Evolutionary conservation across 2,888 invertebrate genomes (phyloP).

Genomic region (Cylindroiulus punctatus): DNA sequence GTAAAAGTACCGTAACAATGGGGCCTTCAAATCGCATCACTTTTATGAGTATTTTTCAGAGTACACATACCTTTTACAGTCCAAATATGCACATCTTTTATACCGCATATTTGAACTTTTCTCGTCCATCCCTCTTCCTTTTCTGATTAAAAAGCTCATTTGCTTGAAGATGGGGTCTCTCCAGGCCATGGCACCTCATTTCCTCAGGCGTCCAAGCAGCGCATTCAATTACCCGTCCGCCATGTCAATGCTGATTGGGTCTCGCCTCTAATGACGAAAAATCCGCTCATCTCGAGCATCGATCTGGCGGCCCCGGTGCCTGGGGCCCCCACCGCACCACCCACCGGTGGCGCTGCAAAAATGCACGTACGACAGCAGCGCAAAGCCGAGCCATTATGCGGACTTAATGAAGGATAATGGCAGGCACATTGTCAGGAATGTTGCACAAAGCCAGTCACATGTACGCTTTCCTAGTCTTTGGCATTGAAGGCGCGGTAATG

Average conservation of each 20-base stretch:
- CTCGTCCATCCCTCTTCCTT: too few relatives aligned
- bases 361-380: neutral
- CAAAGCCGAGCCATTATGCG: constrained; percentile 8
- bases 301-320: neutral
- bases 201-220: neutral
- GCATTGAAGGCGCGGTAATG: neutral
- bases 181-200: neutral
- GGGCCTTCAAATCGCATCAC: too few relatives aligned
- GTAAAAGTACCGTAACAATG: too few relatives aligned
- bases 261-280: neutral
- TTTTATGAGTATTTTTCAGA: too few relatives aligned
- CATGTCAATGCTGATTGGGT: constrained; percentile 10
- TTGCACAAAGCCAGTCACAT: neutral
- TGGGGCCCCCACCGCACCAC: neutral
- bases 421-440: neutral
- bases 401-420: constrained; percentile 32
- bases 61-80: too few relatives aligned
- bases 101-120: too few relatives aligned
- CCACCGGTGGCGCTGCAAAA: neutral
- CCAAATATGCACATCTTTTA: too few relatives aligned
- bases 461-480: neutral
- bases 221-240: neutral
- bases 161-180: neutral
- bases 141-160: too few relatives aligned
- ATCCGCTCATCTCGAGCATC: neutral